Evolutionary conservation across 2,888 invertebrate genomes (phyloP).

Genomic region (Brachyptera putata): DNA sequence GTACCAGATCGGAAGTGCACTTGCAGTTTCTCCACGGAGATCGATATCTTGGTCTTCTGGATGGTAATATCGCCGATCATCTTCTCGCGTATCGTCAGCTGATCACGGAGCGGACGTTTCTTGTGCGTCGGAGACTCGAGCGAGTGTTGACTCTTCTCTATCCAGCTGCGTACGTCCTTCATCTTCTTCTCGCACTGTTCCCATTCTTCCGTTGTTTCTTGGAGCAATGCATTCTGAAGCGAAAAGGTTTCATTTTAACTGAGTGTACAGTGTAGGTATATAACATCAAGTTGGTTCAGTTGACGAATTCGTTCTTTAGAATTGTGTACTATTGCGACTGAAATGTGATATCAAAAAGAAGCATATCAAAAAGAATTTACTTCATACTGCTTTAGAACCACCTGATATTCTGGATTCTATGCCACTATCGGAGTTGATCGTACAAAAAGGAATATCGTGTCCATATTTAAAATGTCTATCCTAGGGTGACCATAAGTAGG

Average conservation of each 20-base stretch:
- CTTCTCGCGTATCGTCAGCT: slow-evolving; percentile 80
- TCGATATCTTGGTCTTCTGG: slow-evolving; percentile 82
- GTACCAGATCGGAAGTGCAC: slow-evolving; percentile 83
- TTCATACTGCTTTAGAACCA: no score
- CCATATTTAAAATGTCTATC: no score
- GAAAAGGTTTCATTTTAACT: not conserved
- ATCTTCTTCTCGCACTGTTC: slow-evolving; percentile 93
- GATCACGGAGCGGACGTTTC: slow-evolving; percentile 83
- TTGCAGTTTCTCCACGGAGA: slow-evolving; percentile 88
- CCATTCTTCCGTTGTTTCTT: slow-evolving; percentile 93
- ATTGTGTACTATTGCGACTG: no score
- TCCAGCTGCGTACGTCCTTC: slow-evolving; percentile 83
- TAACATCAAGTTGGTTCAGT: no score
- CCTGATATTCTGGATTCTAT: no score
- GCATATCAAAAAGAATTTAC: no score
- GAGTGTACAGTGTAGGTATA: no score
- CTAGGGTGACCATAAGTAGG: no score
- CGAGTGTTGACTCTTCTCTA: slow-evolving; percentile 75
- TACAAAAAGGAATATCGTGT: no score
- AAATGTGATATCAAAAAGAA: no score
- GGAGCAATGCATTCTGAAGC: slow-evolving; percentile 75
- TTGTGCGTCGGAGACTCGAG: slow-evolving; percentile 77
- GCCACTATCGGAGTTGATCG: no score
- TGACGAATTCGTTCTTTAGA: no score
- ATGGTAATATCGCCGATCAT: slow-evolving; percentile 80